Percentiles rank a stretch among this genome's conserved stretches.
These are phyloP conservation scores for Sternarchorhynchus goeldii DNA, from an alignment of 2,797 vertebrate genomes.

Conservation along the genomic window DNA sequence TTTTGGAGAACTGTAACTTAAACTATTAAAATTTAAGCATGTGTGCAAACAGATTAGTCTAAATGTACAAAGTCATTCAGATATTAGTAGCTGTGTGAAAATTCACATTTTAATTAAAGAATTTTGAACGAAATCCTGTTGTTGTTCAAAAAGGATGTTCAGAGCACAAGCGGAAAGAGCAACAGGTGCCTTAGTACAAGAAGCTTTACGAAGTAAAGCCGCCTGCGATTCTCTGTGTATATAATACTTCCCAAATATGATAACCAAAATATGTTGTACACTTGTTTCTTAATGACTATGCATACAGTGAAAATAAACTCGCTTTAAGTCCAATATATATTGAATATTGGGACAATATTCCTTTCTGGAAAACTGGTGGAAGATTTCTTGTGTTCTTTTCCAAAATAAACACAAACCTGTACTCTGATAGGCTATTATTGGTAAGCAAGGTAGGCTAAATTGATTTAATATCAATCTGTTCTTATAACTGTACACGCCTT, in stretches of 20 bases:
- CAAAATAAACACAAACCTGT: neutral
- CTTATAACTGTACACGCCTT: slow-evolving; percentile 1
- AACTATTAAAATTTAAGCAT: neutral
- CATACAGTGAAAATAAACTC: neutral
- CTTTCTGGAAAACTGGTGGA: slow-evolving; percentile 44
- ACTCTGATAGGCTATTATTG: neutral
- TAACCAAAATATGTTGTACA: neutral
- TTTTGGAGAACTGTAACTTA: neutral
- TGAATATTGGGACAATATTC: slow-evolving; percentile 33
- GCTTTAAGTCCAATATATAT: neutral
- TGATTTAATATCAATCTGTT: no score
- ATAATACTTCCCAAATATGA: neutral
- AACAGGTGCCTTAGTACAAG: slow-evolving; percentile 42
- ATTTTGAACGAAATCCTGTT: neutral
- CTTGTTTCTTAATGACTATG: neutral
- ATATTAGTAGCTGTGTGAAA: no score
- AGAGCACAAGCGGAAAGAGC: slow-evolving; percentile 35
- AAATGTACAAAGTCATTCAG: no score
- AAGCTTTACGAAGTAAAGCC: slow-evolving; percentile 28
- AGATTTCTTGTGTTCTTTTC: slow-evolving; percentile 4
- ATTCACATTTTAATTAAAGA: neutral
- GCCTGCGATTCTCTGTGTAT: slow-evolving; percentile 1
- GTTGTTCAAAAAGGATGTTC: neutral
- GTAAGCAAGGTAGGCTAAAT: no score
- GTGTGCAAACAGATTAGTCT: no score